Base-by-base conservation (phyloP, 2,113 vertebrate species). In the Pelecanus crispus region DNA sequence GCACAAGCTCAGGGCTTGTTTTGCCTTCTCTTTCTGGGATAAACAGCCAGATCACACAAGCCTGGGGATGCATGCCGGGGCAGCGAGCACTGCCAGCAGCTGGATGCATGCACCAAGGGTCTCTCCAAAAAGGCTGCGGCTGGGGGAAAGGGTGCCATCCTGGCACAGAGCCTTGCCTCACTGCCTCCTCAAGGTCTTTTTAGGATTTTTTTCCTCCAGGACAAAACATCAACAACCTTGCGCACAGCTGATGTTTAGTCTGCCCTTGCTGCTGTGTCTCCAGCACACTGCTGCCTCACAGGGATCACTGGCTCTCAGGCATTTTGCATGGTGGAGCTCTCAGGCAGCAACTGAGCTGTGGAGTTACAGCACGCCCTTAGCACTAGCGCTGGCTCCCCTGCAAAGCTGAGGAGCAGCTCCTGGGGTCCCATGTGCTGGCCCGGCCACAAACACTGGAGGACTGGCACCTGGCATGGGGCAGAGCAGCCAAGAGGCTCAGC, bases 21-120 rank as follows among this genome's bases (percentile, higher is more conserved):
- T 52, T 78, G 9, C 59, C 53, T 53, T n/a, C 28, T 16, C 3
- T 59, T 55, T 65, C 84, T 89, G 62, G 67, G 47, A 50, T 38
- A 45, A 91, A 63, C 1, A 3, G 49, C 59, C 34, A 9, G 71
- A 29, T 32, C 88, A 31, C 3, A 0, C 63, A 31, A 70, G 36
- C 34, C 45, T 11, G 38, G 34, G 40, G 13, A 49, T 1, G 1
- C 2, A 2, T 0, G 0, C 4, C 0, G 1, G 40, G 45, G 20
- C 44, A 74, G 72, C 0, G 1, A 92, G 38, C 7, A 1, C 4
- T 44, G 79, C 49, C 59, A 80, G 56, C 1, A 2, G 53, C n/a
- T 4, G 7, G 24, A 42, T 50, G 20, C 28, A 36, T 3, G 6
- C 1, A 5, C 28, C 29, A 38, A 36, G 21, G 42, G 42, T 49